Evolutionary conservation across 2,888 invertebrate genomes (phyloP), one percentile per base, ranked within the genome.

Genomic region (Heteropelma amictum): DNA sequence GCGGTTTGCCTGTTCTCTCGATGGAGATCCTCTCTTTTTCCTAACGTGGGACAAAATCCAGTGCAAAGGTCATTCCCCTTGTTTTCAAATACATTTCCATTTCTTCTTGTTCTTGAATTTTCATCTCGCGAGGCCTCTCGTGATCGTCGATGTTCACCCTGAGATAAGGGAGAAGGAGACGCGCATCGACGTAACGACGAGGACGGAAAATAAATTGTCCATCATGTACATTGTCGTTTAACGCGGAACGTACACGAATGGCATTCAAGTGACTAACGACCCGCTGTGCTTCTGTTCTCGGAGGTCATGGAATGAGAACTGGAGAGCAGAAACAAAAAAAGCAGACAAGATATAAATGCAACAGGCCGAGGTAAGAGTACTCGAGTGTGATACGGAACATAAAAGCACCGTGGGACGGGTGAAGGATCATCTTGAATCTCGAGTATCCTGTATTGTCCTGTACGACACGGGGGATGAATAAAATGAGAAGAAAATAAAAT

Each of bases 311-410:
- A 47, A 33, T 21, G 53, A 53, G 45, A 10, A 14, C 19, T 38
- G 3, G 19, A 53, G 19, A 19, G 17, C 1, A 49, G 40, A 42
- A 49, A 23, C n/a, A 53, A 45, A 60, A 63, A 58, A 53, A 26
- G 35, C 14, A 14, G 38, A 53, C 28, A 51, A 19, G 30, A 53
- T 4, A 38, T 47, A 60, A 54, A 73, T 69, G 73, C 53, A 73
- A 76, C 65, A 61, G 67, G 61, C 60, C 65, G 71, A 71, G 77
- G 76, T 72, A 49, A 76, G 54, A 65, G 77, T 69, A 33, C 72
- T 76, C 68, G 49, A 58, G 74, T 60, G 65, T 65, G 14, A 56
- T 40, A 58, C 45, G 45, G 75, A 60, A 68, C 28, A 38, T 42
- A 47, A 61, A 60, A 33, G 14, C 7, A n/a, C 26, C n/a, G 8